These are phyloP conservation scores for Acipenser transmontanus DNA, from an alignment of 2,797 vertebrate species.

Conservation along the genomic window DNA sequence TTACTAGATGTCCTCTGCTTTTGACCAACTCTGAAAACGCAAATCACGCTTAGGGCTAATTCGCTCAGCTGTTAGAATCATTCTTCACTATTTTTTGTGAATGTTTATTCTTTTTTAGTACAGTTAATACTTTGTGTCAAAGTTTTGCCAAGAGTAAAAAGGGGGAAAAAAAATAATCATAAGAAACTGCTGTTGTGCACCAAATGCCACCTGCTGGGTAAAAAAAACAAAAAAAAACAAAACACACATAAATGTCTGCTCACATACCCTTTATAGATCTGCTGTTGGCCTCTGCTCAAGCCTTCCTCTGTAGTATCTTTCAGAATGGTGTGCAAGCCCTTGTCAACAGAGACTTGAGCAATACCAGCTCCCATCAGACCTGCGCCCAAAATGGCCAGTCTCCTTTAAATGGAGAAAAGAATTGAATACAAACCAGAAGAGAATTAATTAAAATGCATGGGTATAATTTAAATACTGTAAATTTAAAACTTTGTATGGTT, in stretches of 20 bases:
- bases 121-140: background rate
- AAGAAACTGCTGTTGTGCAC: background rate
- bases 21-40: no score
- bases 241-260: background rate
- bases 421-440: no score
- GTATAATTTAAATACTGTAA: no score
- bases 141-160: background rate
- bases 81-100: no score
- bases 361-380: conserved; percentile 96
- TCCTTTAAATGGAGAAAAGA: conserved; percentile 46
- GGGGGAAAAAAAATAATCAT: background rate
- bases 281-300: conserved; percentile 82
- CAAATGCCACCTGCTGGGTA: conserved; percentile 15
- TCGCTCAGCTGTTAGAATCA: no score
- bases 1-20: no score
- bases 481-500: no score
- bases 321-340: conserved; percentile 77
- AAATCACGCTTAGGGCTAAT: no score
- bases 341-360: conserved; percentile 87
- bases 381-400: conserved; percentile 83
- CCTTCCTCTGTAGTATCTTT: conserved; percentile 79
- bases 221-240: no score
- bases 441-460: background rate
- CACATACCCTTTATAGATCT: conserved; percentile 87
- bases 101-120: no score